Evolutionary conservation across 1,140 invertebrate species (phyloP), one percentile per base, ranked within the genome.

Genomic region (Vanessa atalanta): DNA sequence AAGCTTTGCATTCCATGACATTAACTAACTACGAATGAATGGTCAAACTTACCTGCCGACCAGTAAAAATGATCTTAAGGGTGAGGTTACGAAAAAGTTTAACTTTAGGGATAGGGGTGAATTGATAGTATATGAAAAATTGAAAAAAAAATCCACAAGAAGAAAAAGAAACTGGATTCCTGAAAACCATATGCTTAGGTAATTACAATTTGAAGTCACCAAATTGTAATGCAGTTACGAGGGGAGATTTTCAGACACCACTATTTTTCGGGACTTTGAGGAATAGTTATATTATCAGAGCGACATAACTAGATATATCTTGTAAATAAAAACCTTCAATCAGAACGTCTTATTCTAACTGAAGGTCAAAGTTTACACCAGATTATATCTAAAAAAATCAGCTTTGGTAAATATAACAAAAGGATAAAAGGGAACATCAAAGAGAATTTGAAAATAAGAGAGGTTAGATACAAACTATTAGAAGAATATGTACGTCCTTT

Each of bases 171-270:
- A 88, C 87, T 90, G 88, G 88, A 88, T 89, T 90, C 88, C 88
- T 89, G 86, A 89, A 89, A 90, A 87, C 90, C 77, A 79, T 79
- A 79, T 70, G 57, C 66, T 15, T 89, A 87, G 90, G 90, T 90
- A 86, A 89, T 92, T 92, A 92, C 90, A 92, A 88, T 92, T 88
- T 92, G 90, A 92, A 93, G 92, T 92, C 87, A 92, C 92, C 91
- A 92, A 79, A 86, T 89, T 92, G 86, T 87, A 93, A 93, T 93
- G 89, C 93, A 93, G 93, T 93, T 92, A 93, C 92, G 92, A 93
- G 93, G 88, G 92, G 93, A 93, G 93, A 93, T 93, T 89, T 79
- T 75, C 76, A 79, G 78, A 91, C 89, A 92, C 90, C 90, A 92
- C 90, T 90, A 55, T 80, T 69, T 64, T 68, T 65, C 31, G n/a